Base-by-base conservation (phyloP, 2,797 vertebrate species). In the Cercopithecus petaurista region DNA sequence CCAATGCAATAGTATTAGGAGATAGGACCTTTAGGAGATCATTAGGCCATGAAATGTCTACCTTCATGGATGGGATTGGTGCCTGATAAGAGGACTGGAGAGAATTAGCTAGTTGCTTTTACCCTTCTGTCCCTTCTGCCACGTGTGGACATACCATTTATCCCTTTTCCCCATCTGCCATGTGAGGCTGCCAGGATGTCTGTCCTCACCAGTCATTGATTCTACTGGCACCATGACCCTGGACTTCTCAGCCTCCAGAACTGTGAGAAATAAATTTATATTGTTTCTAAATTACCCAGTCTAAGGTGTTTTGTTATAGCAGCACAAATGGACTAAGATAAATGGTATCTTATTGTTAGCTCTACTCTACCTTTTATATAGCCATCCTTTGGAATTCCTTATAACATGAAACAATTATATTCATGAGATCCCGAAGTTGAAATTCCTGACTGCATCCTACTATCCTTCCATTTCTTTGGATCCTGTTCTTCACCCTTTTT, bases 361-460 rank as follows among this genome's bases (percentile, higher is more conserved):
- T 14, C 26, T 95, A 72, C 13, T 83, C 24, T 77, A 88, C 72
- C 28, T 89, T 91, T 93, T 59, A 83, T 39, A 82, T 4, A 82
- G 75, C 15, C 41, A 92, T 82, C 83, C 52, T 94, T 82, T 95
- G 21, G 39, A 90, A 41, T 89, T 67, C 83, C 21, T 93, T 52
- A 93, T 33, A 92, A 92, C 26, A 5, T 24, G n/a, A 95, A 95
- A 86, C 39, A 79, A 94, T 72, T 79, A 64, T 50, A 93, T 88
- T 55, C 91, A 84, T 15, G 94, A 92, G 76, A 96, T 73, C 52
- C 26, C 43, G 36, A 93, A 77, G 6, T 89, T 30, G 39, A 95
- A 46, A 80, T 64, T 94, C 70, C 79, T 96, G 33, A 88, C 67
- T 81, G 24, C 5, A 90, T 94, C 21, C 57, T 83, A 59, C 6